Conservation (phyloP, 2,113 vertebrate species). For the Zosterops hypoxanthus region DNA sequence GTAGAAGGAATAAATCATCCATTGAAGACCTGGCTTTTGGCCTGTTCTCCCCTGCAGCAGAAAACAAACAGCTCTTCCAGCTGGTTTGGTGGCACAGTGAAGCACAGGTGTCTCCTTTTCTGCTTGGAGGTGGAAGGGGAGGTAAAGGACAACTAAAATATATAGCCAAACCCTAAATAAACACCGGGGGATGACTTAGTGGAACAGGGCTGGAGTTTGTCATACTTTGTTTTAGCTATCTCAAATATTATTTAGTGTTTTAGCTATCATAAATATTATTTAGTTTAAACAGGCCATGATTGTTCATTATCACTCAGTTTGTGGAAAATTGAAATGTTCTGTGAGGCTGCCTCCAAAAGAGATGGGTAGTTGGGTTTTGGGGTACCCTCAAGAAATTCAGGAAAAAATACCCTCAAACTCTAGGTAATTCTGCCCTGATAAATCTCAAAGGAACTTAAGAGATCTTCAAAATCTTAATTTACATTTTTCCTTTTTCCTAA, state of each 20-base stretch:
- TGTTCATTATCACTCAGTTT: neutral
- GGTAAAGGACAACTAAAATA: neutral
- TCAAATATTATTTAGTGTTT: neutral
- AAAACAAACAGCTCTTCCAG: neutral
- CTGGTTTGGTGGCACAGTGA: accelerated
- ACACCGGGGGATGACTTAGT: neutral
- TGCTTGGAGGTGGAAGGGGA: neutral
- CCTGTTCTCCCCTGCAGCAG: neutral
- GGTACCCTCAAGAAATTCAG: neutral
- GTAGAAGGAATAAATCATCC: neutral
- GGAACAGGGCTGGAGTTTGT: neutral
- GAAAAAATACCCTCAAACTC: neutral
- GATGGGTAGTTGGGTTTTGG: neutral
- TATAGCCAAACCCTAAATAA: neutral
- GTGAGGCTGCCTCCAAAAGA: neutral
- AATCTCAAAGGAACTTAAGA: neutral
- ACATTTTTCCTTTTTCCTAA: neutral
- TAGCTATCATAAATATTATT: neutral
- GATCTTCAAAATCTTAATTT: neutral
- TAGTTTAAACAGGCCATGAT: neutral
- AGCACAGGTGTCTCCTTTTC: neutral
- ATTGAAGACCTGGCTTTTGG: neutral
- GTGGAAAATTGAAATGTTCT: neutral
- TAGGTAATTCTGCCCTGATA: neutral
- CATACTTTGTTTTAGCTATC: neutral